Evolutionary conservation across 2,113 vertebrate species (phyloP).

Genomic region (Eubucco bourcierii): DNA sequence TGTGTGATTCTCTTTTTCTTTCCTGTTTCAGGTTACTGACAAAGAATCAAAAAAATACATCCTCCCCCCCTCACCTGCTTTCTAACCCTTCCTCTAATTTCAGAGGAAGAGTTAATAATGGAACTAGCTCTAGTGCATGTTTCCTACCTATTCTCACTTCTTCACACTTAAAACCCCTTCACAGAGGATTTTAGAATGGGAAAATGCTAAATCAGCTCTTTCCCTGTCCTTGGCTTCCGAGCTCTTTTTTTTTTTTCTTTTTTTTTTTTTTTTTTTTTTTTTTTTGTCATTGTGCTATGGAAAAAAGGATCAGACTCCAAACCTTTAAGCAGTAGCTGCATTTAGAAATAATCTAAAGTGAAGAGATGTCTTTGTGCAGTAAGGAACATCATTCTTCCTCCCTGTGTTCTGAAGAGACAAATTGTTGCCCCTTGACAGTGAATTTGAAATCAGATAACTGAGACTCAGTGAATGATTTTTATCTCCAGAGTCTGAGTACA

Average conservation of each 20-base stretch:
- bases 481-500: background rate
- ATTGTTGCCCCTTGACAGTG: slow-evolving; percentile 16
- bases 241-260: background rate
- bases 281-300: slow-evolving; percentile 50
- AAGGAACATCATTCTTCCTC: slow-evolving; percentile 21
- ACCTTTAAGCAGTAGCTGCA: slow-evolving; percentile 54
- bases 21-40: background rate
- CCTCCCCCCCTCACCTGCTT: background rate
- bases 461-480: slow-evolving; percentile 32
- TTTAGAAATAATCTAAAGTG: slow-evolving; percentile 61
- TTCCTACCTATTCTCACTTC: slow-evolving; percentile 35
- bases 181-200: slow-evolving; percentile 60
- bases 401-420: slow-evolving; percentile 13
- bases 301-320: slow-evolving; percentile 65
- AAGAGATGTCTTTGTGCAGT: slow-evolving; percentile 45
- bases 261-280: background rate
- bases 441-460: slow-evolving; percentile 55
- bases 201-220: slow-evolving; percentile 64
- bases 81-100: background rate
- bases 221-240: slow-evolving; percentile 40
- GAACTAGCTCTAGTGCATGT: background rate
- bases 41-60: background rate
- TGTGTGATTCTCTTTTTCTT: background rate
- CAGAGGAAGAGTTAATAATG: slow-evolving; percentile 45
- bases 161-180: slow-evolving; percentile 44